Conservation (phyloP, 1,140 invertebrate species). For the Zaprionus ornatus region DNA sequence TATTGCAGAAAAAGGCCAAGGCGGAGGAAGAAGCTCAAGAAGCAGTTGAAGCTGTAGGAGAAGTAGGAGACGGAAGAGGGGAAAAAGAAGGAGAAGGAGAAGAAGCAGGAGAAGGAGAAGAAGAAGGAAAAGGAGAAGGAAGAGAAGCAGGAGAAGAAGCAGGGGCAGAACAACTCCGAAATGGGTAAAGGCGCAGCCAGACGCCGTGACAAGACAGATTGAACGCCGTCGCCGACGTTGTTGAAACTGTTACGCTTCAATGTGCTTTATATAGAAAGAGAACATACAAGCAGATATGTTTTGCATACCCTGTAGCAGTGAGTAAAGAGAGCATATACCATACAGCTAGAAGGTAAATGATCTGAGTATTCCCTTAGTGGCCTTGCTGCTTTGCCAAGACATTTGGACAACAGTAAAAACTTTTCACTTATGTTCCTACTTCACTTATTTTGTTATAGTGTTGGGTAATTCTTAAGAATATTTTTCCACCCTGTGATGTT, state of each 20-base stretch:
- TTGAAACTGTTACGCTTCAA: constrained; percentile 64
- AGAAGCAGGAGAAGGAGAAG: neutral
- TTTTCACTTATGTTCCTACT: too few relatives aligned
- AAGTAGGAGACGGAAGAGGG: too few relatives aligned
- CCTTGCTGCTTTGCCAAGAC: too few relatives aligned
- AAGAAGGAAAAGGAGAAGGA: neutral
- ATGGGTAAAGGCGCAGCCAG: constrained; percentile 33
- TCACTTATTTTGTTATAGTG: too few relatives aligned
- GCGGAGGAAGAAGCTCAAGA: neutral
- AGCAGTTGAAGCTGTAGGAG: neutral
- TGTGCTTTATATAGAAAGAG: constrained; percentile 49
- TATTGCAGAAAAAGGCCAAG: constrained; percentile 51
- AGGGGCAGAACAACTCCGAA: constrained; percentile 18
- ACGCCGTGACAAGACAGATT: constrained; percentile 72
- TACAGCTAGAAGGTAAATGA: neutral
- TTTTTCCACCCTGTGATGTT: too few relatives aligned
- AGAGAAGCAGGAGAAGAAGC: too few relatives aligned
- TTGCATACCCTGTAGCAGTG: constrained; percentile 3
- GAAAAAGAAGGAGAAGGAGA: neutral
- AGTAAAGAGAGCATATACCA: neutral
- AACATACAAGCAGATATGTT: constrained; percentile 35
- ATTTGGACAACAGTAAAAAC: too few relatives aligned
- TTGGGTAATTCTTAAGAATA: too few relatives aligned
- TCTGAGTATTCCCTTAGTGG: too few relatives aligned
- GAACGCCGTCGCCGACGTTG: constrained; percentile 52